Conservation (phyloP, 2,113 vertebrate species). For the Oryzias melastigma region DNA sequence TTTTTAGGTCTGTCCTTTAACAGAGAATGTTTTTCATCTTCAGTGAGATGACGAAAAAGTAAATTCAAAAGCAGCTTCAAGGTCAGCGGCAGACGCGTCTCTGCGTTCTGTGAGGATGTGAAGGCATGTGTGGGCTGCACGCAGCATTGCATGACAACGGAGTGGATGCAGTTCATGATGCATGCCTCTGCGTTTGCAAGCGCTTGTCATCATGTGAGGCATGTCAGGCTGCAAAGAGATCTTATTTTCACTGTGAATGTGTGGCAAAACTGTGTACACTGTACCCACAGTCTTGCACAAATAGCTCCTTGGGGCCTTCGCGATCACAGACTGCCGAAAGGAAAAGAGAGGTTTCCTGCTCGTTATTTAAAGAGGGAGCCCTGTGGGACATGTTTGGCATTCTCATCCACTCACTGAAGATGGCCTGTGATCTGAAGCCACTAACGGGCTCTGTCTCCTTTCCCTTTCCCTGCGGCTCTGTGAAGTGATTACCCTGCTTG, state of each 20-base stretch:
- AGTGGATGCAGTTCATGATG: constrained; percentile 18
- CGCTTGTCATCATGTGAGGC: constrained; percentile 49
- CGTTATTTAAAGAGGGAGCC: constrained; percentile 68
- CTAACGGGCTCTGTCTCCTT: constrained; percentile 63
- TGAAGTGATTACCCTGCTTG: constrained; percentile 79
- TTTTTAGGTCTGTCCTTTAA: background rate
- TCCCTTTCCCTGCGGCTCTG: constrained; percentile 60
- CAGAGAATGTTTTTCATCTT: background rate
- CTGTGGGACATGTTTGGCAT: constrained; percentile 73
- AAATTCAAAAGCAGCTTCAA: background rate
- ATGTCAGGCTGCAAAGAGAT: constrained; percentile 35
- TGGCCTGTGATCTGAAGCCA: constrained; percentile 75
- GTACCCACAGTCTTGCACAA: constrained; percentile 46
- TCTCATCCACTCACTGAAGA: constrained; percentile 74
- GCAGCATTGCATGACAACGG: constrained; percentile 22
- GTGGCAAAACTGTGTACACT: constrained; percentile 25
- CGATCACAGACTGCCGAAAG: constrained; percentile 71
- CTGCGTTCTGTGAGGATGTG: constrained; percentile 24
- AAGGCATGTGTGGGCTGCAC: constrained; percentile 45
- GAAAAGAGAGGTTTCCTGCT: constrained; percentile 73
- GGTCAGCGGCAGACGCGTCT: background rate
- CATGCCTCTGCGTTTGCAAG: constrained; percentile 42
- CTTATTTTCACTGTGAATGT: constrained; percentile 1
- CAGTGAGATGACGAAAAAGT: background rate
- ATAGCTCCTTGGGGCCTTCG: constrained; percentile 66